Percentiles rank a stretch among this genome's conserved stretches.
Evolutionary conservation across 2,113 vertebrate species (phyloP).

Genomic region (Cromileptes altivelis): DNA sequence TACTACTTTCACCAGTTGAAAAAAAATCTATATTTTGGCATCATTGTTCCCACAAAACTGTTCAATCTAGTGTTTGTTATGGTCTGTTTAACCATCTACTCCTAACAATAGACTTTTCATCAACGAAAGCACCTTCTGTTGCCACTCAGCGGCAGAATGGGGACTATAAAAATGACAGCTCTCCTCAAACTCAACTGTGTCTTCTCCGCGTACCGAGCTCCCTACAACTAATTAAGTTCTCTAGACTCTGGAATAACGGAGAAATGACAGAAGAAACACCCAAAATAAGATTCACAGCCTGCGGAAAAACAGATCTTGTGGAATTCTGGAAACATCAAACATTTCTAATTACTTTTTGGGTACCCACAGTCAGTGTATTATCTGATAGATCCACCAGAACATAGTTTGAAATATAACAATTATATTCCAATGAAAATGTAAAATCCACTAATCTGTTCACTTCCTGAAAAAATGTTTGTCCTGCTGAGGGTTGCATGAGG

Average conservation of each 20-base stretch:
- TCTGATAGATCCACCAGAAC: conserved; percentile 1
- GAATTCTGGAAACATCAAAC: neutral
- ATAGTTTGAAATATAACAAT: neutral
- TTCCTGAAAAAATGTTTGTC: neutral
- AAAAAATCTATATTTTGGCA: neutral
- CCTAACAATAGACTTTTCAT: neutral
- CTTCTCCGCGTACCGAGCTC: neutral
- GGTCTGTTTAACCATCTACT: neutral
- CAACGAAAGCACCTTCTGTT: neutral
- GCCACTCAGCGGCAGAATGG: neutral
- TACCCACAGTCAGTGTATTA: neutral
- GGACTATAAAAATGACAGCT: neutral
- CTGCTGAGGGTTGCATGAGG: neutral
- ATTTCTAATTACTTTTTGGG: conserved; percentile 10
- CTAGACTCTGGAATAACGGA: neutral
- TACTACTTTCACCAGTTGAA: neutral
- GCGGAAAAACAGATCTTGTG: neutral
- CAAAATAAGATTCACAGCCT: neutral
- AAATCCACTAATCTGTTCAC: neutral
- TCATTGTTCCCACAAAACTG: neutral
- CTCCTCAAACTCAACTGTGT: neutral
- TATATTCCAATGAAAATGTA: neutral
- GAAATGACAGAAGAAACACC: neutral
- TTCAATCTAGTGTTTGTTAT: neutral
- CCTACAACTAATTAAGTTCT: neutral